Conservation (phyloP, 1,140 invertebrate genomes). For the Heliothis subflexa region DNA sequence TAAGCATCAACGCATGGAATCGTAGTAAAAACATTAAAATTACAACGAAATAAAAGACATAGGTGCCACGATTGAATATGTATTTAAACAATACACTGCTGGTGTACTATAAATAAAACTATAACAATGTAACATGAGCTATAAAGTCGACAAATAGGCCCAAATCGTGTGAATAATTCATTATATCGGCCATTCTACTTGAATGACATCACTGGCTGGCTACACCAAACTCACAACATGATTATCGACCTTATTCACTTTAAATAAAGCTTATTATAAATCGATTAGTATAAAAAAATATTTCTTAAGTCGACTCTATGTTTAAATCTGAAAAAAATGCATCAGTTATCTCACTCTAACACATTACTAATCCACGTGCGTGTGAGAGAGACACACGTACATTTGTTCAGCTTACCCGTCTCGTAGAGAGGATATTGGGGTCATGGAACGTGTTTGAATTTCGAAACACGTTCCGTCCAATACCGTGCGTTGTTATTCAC, state of each 20-base stretch:
- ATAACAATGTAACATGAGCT: slow-evolving; percentile 33
- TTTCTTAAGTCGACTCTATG: slow-evolving; percentile 68
- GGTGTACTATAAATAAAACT: slow-evolving; percentile 34
- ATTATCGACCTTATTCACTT: slow-evolving; percentile 45
- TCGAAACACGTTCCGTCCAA: slow-evolving; percentile 82
- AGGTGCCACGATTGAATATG: not conserved
- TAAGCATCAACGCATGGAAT: not conserved
- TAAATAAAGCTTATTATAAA: slow-evolving; percentile 58
- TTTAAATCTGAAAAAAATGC: slow-evolving; percentile 65
- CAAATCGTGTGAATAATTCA: slow-evolving; percentile 69
- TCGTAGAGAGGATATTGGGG: slow-evolving; percentile 70
- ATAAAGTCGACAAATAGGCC: slow-evolving; percentile 57
- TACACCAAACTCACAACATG: slow-evolving; percentile 34
- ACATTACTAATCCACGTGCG: slow-evolving; percentile 57
- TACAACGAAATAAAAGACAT: slow-evolving; percentile 25
- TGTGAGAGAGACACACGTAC: slow-evolving; percentile 68
- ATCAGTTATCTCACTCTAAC: slow-evolving; percentile 63
- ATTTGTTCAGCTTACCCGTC: slow-evolving; percentile 56
- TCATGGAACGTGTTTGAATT: slow-evolving; percentile 84
- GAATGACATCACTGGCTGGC: slow-evolving; percentile 62
- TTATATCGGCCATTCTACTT: slow-evolving; percentile 70
- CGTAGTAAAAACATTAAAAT: not conserved
- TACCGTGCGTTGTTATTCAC: slow-evolving; percentile 74
- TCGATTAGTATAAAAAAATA: slow-evolving; percentile 58
- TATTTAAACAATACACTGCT: slow-evolving; percentile 9